phyloP scores from a whole-genome alignment of 2,113 vertebrate genomes.

The Macrotis lagotis region DNA sequence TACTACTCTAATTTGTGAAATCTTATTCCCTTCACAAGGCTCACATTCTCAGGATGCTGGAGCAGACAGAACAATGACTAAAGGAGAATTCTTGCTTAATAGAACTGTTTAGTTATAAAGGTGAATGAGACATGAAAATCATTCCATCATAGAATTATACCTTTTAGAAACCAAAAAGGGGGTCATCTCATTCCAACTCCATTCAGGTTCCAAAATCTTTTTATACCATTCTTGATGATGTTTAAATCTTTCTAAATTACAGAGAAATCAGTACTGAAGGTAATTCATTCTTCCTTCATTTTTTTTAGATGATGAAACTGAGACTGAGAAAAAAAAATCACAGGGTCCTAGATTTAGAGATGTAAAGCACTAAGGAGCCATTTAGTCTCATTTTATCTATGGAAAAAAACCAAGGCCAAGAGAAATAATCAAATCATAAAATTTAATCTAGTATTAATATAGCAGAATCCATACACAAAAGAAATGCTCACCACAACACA shows the following conservation, averaged over 20 bases:
- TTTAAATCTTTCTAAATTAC: neutral
- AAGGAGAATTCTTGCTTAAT: neutral
- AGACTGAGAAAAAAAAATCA: no score
- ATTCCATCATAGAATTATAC: neutral
- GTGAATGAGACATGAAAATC: neutral
- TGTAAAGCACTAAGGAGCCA: no score
- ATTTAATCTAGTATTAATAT: neutral
- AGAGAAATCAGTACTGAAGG: neutral
- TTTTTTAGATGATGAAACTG: neutral
- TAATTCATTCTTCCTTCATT: neutral
- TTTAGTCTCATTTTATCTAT: no score
- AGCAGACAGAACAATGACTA: neutral
- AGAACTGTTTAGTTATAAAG: neutral
- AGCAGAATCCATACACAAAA: neutral
- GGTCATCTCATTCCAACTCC: neutral
- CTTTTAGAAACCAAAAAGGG: neutral
- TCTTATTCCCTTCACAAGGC: neutral
- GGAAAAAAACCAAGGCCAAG: no score
- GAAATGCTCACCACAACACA: neutral
- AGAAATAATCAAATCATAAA: neutral
- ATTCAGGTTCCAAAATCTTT: neutral
- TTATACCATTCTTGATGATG: neutral
- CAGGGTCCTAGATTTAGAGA: no score
- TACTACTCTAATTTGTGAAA: neutral
- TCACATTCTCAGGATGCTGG: neutral